Conservation (phyloP, 2,797 vertebrate genomes). For the Steatocranus sp. region DNA sequence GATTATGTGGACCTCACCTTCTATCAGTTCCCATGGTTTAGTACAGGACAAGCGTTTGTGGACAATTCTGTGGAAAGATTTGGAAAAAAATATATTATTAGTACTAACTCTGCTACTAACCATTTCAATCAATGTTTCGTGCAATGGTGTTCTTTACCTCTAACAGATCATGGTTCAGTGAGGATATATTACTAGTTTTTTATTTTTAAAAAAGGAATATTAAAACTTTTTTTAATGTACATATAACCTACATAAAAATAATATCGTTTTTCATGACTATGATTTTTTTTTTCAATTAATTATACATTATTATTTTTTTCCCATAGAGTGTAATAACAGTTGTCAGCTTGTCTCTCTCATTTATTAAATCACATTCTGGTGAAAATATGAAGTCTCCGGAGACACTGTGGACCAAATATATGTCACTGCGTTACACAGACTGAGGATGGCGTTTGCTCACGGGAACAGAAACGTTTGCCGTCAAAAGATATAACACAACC, state of each 20-base stretch:
- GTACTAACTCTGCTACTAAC: not conserved
- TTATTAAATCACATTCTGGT: not conserved
- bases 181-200: not conserved
- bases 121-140: not conserved
- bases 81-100: accelerated
- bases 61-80: not conserved
- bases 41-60: not conserved
- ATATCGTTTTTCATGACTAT: not conserved
- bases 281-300: not conserved
- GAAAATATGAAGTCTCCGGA: not conserved
- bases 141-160: not conserved
- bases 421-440: not conserved
- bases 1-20: conserved; percentile 15
- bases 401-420: not conserved
- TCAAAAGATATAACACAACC: not conserved
- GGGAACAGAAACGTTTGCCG: not conserved
- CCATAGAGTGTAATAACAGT: not conserved
- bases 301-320: not conserved
- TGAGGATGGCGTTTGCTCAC: not conserved
- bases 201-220: not conserved
- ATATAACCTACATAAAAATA: not conserved
- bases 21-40: conserved; percentile 46
- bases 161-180: not conserved
- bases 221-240: not conserved
- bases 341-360: not conserved